phyloP scores from a whole-genome alignment of 2,797 vertebrate genomes.

The Lagodon rhomboides region DNA sequence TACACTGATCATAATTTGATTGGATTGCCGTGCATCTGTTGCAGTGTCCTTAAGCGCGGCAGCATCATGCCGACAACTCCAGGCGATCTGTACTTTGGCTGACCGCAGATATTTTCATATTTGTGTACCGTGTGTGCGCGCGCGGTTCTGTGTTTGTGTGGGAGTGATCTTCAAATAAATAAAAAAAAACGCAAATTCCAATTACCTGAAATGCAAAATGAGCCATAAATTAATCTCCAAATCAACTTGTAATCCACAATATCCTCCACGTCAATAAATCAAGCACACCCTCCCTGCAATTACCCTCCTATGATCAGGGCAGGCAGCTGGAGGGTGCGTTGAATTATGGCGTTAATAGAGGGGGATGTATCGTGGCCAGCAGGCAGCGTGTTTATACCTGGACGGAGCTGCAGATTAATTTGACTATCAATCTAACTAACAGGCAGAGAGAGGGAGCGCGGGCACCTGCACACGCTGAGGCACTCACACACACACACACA shows the following conservation, averaged over 20 bases:
- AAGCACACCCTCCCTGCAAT: conserved; percentile 69
- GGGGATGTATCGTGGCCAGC: conserved; percentile 73
- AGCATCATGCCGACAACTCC: neutral
- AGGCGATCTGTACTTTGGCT: conserved; percentile 36
- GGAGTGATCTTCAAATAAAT: too few species aligned
- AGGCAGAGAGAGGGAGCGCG: conserved; percentile 42
- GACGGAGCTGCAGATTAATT: conserved; percentile 76
- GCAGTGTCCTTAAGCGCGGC: conserved; percentile 32
- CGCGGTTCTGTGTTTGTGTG: neutral
- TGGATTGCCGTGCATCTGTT: conserved; percentile 28
- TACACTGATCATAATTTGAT: conserved; percentile 40
- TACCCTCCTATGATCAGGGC: conserved; percentile 75
- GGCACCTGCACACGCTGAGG: conserved; percentile 32
- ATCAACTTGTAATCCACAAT: conserved; percentile 64
- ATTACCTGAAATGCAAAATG: conserved; percentile 59
- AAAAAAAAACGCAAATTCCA: conserved; percentile 53
- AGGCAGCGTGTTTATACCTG: conserved; percentile 79
- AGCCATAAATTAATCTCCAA: conserved; percentile 67
- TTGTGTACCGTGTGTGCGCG: neutral
- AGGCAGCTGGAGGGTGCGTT: conserved; percentile 72
- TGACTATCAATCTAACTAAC: conserved; percentile 79
- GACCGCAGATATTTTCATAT: conserved; percentile 14
- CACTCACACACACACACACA: conserved; percentile 11
- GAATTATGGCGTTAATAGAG: conserved; percentile 79
- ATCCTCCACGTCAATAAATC: conserved; percentile 72